These are phyloP conservation scores for Podarcis lilfordi DNA, from an alignment of 2,797 vertebrate species.

Conservation along the genomic window DNA sequence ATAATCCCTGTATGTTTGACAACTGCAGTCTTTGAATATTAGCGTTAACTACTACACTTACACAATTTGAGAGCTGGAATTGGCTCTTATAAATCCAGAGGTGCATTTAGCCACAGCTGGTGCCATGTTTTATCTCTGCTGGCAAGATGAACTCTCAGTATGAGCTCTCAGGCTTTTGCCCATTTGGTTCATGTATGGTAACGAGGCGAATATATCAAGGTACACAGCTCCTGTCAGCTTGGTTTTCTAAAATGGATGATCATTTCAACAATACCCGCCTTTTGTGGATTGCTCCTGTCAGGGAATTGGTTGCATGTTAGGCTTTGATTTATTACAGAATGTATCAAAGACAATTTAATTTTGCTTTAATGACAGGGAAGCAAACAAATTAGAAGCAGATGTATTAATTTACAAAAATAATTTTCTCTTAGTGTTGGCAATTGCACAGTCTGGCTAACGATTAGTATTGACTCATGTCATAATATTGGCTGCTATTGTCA, in stretches of 20 bases:
- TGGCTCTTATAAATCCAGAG: constrained; percentile 10
- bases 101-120: constrained; percentile 7
- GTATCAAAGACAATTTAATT: constrained; percentile 32
- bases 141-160: not conserved
- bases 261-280: not conserved
- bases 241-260: constrained; percentile 1
- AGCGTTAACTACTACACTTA: constrained; percentile 1
- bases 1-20: constrained; percentile 23
- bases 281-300: not conserved
- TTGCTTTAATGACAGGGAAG: constrained; percentile 43
- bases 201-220: not conserved
- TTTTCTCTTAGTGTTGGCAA: constrained; percentile 23
- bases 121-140: not conserved
- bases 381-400: constrained; percentile 44
- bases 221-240: not conserved
- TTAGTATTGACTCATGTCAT: constrained; percentile 22
- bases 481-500: constrained; percentile 9
- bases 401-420: not conserved
- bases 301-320: not conserved
- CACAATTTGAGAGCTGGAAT: not conserved
- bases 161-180: not conserved
- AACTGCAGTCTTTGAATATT: not conserved
- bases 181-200: not conserved
- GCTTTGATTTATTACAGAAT: constrained; percentile 41
- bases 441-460: not conserved